phyloP scores from a whole-genome alignment of 2,113 vertebrate genomes.

The Mesitornis unicolor region DNA sequence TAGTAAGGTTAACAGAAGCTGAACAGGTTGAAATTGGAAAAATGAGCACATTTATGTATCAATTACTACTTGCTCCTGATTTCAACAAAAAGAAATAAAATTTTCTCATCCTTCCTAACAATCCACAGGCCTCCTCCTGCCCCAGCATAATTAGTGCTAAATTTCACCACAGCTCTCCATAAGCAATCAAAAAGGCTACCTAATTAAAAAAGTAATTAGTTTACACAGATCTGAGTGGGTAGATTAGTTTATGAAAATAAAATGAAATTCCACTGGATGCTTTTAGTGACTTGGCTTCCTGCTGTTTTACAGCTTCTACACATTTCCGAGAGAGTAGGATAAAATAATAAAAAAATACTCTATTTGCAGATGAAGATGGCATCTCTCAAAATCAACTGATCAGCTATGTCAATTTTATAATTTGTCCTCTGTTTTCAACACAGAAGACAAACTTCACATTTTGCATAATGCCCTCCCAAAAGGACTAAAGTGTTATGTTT shows the following conservation, averaged over 20 bases:
- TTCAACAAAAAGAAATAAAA: constrained; percentile 56
- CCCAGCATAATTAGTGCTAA: constrained; percentile 45
- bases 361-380: not conserved
- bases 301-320: not conserved
- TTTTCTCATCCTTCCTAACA: constrained; percentile 32
- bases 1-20: constrained; percentile 41
- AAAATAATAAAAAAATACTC: not conserved
- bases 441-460: not conserved
- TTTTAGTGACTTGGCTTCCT: constrained; percentile 34
- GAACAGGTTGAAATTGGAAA: constrained; percentile 38
- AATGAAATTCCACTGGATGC: constrained; percentile 31
- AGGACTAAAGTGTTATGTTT: not conserved
- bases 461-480: not conserved
- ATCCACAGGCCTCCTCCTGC: constrained; percentile 29
- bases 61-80: constrained; percentile 21
- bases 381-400: not conserved
- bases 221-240: constrained; percentile 51
- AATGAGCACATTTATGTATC: constrained; percentile 38
- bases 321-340: not conserved
- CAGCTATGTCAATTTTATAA: not conserved
- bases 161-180: constrained; percentile 49
- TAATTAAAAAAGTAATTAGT: constrained; percentile 68
- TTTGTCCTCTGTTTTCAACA: not conserved
- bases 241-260: constrained; percentile 61
- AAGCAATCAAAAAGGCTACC: constrained; percentile 58